phyloP scores from a whole-genome alignment of 2,888 invertebrate genomes.

The Trachelus troglodyta region DNA sequence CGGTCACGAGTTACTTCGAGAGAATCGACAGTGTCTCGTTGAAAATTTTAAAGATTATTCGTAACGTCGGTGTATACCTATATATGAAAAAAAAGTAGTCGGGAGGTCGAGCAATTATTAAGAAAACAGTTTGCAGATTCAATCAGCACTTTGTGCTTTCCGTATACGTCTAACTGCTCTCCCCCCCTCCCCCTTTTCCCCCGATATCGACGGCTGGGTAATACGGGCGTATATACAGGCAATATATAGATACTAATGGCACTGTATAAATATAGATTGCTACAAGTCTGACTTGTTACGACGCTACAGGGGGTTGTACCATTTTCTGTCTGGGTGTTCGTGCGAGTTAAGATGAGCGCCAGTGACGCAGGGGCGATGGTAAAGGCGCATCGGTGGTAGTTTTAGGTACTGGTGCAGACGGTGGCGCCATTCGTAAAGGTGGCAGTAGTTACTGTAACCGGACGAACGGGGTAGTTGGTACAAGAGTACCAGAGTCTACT shows the following conservation, averaged over 20 bases:
- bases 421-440: background rate
- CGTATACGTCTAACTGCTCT: too few relatives aligned
- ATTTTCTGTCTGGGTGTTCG: background rate
- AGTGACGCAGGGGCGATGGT: background rate
- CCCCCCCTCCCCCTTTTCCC: too few relatives aligned
- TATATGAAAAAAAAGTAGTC: too few relatives aligned
- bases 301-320: background rate
- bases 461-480: conserved; percentile 11
- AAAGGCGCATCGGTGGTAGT: background rate
- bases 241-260: background rate
- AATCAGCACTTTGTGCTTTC: too few relatives aligned
- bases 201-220: too few relatives aligned
- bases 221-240: too few relatives aligned
- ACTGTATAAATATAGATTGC: conserved; percentile 21
- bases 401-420: background rate
- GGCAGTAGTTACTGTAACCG: conserved; percentile 1
- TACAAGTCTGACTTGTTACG: conserved; percentile 10
- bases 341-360: background rate
- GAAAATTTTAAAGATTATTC: too few relatives aligned
- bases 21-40: too few relatives aligned
- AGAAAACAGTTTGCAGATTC: too few relatives aligned
- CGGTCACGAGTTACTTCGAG: too few relatives aligned
- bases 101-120: too few relatives aligned
- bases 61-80: too few relatives aligned
- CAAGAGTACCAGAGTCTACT: conserved; percentile 2